Evolutionary conservation across 2,888 invertebrate genomes (phyloP), one percentile per base, ranked within the genome.

Genomic region (Andrena fulva): DNA sequence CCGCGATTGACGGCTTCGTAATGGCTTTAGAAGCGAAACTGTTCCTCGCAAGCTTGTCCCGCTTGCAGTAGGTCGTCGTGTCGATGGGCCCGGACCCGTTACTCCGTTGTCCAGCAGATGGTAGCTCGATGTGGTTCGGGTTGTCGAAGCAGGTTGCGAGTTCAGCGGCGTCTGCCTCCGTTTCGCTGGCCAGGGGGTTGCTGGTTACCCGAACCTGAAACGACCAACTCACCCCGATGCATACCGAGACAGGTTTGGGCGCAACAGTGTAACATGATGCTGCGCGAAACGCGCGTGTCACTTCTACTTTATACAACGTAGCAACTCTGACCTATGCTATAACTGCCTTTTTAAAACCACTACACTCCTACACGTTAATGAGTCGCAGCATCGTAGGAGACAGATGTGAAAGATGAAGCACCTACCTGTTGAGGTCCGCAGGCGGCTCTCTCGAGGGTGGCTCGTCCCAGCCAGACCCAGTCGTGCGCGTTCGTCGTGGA

Each of bases 381-480:
- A 42, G 42, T 42, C 20, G 20, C 20, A 16, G 42, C 16, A 1
- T 42, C 42, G 42, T 42, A 16, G 42, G 4, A 42, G 16, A 16
- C 16, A 42, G 42, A 27, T 56, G 56, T 56, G 24, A 10, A 24
- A 12, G 12, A 2, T 20, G 59, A 60, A 20, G 2, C 1, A 27
- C 70, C 29, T 89, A 94, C 94, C 93, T 94, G 94, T 85, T 94
- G 94, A 75, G 94, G 94, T 60, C 92, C 93, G 77, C 93, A 93
- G 31, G 94, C 93, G 31, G 94, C 94, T 63, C 95, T 94, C 85
- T 95, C 96, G 82, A 97, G 95, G 8, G 97, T 97, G 7, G 96
- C 96, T 68, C 96, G 94, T 90, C 99, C 99, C 79, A 99, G 95
- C 99, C 99, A 99, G 66, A 99, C 99, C 98, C 98, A 98, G 91